Conservation (phyloP, 2,113 vertebrate genomes). For the Gymnocephalus cernua region DNA sequence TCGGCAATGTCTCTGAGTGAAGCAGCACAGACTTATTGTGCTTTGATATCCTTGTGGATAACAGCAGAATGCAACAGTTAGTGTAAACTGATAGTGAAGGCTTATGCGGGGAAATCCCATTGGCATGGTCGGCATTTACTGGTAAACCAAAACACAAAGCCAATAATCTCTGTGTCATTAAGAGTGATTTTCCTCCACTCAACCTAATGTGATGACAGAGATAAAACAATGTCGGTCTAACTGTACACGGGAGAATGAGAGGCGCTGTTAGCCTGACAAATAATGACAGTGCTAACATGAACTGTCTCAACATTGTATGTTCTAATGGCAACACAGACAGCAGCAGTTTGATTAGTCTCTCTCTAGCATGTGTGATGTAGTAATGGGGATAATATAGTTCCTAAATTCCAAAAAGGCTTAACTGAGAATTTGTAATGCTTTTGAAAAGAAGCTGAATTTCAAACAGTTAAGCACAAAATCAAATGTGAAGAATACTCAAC, state of each 20-base stretch:
- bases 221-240: constrained; percentile 72
- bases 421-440: constrained; percentile 38
- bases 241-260: constrained; percentile 68
- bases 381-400: constrained; percentile 25
- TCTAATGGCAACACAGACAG: constrained; percentile 12
- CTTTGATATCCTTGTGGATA: constrained; percentile 71
- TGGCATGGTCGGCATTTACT: constrained; percentile 79
- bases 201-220: constrained; percentile 83
- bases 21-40: constrained; percentile 46
- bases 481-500: constrained; percentile 52
- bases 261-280: constrained; percentile 45
- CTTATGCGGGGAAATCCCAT: constrained; percentile 80
- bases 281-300: constrained; percentile 42
- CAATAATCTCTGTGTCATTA: constrained; percentile 84
- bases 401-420: constrained; percentile 28
- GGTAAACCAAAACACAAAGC: constrained; percentile 85
- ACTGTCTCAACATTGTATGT: constrained; percentile 18
- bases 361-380: constrained; percentile 4
- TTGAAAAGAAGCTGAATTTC: constrained; percentile 48
- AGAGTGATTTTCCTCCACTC: constrained; percentile 79
- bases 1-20: constrained; percentile 16
- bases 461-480: constrained; percentile 39
- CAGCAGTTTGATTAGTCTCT: constrained; percentile 9
- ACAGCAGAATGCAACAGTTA: constrained; percentile 79
- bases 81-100: constrained; percentile 81